Base-by-base conservation (phyloP, 2,113 vertebrate genomes). In the Nestor notabilis region DNA sequence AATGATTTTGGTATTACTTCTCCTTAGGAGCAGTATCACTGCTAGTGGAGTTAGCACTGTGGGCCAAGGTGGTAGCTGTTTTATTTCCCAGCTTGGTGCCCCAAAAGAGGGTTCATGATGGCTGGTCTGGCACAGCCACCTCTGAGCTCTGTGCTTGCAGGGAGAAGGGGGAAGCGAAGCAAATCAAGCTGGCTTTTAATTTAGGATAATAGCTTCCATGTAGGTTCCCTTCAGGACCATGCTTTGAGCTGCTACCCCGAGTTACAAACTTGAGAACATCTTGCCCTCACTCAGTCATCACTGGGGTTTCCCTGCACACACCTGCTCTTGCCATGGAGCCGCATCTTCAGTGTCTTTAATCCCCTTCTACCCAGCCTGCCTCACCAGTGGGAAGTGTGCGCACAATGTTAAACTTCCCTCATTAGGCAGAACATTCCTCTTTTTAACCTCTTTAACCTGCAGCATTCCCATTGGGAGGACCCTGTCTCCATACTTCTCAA, bases 401-500 rank as follows among this genome's bases (percentile, higher is more conserved):
- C 20, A 2, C 28, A 5, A 90, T 79, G 81, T 90, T 93, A 90
- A 88, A 96, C 91, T 96, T 93, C 88, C 85, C 94, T 96, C 95
- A 96, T 97, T 97, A 97, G 96, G 81, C 82, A 88, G 94, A 97
- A 98, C 97, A 98, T 98, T 98, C 96, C 95, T 97, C 96, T 96
- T 98, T 97, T 97, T 97, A 97, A 97, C 97, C 97, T 97, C 94
- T 95, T 80, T 96, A 97, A 98, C 97, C 97, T 83, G 87, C 81
- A 95, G 95, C 95, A 92, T 94, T 98, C 96, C 97, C 97, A 4
- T 28, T 96, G 97, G 97, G 97, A 97, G 91, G 60, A 90, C 94
- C 96, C 91, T 97, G 97, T 97, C 96, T 97, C 96, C 95, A 82
- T 95, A 86, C 93, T 96, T 92, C 95, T 97, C 96, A 97, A 96